These are phyloP conservation scores for Imbricaverruca yamaguchii DNA, from an alignment of 2,888 invertebrate species.

Conservation along the genomic window DNA sequence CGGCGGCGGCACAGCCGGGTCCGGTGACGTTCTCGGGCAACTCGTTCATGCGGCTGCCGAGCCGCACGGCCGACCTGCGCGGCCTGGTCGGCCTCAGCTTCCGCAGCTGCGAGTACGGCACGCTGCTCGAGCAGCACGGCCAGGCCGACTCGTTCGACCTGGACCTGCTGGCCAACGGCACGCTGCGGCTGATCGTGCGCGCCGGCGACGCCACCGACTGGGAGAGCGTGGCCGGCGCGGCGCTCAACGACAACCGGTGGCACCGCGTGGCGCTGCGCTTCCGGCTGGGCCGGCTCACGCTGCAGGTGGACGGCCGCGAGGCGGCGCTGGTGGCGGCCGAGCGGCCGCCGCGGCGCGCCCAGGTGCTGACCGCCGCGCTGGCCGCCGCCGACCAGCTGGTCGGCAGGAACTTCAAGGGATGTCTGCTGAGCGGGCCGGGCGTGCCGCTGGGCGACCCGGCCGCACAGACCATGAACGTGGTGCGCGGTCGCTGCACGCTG, in stretches of 20 bases:
- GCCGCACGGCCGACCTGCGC: neutral
- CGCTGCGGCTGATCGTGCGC: conserved; percentile 27
- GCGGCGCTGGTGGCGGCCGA: neutral
- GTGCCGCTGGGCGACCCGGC: conserved; percentile 28
- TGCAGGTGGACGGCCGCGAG: neutral
- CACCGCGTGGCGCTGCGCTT: conserved; percentile 32
- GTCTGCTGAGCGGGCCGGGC: conserved; percentile 31
- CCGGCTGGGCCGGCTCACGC: neutral
- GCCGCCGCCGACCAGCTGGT: conserved; percentile 30
- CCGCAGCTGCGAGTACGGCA: conserved; percentile 30
- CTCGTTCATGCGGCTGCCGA: neutral
- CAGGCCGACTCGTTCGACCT: conserved; percentile 28
- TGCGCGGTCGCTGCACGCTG: conserved; percentile 68
- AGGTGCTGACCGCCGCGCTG: conserved; percentile 29
- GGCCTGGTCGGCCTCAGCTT: conserved; percentile 23
- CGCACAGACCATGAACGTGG: conserved; percentile 48
- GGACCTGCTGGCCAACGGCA: conserved; percentile 28
- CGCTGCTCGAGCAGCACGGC: conserved; percentile 26
- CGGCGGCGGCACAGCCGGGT: neutral
- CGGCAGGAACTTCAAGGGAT: conserved; percentile 27
- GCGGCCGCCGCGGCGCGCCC: neutral
- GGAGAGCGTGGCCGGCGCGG: conserved; percentile 25
- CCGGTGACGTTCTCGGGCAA: neutral
- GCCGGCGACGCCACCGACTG: conserved; percentile 23
- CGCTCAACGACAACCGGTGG: conserved; percentile 32